phyloP scores from a whole-genome alignment of 2,113 vertebrate genomes.

The Bufo gargarizans region DNA sequence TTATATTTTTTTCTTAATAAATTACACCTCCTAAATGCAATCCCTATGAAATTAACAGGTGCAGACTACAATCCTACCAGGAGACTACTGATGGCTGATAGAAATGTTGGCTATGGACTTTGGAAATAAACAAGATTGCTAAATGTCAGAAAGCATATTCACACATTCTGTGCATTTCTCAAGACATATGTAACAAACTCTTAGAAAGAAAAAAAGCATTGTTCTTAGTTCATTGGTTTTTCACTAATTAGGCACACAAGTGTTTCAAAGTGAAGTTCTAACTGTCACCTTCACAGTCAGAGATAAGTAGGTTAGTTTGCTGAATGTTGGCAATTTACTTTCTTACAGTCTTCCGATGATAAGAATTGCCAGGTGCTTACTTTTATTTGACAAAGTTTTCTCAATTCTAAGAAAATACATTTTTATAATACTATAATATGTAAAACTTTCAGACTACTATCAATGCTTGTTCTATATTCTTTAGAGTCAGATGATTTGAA shows the following conservation, averaged over 20 bases:
- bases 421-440: background rate
- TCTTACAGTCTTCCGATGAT: background rate
- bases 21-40: background rate
- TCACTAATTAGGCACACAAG: constrained; percentile 18
- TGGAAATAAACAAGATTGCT: background rate
- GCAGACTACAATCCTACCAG: background rate
- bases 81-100: background rate
- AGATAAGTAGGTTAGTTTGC: too few relatives aligned
- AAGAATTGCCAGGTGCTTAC: background rate
- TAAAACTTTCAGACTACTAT: background rate
- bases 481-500: too few relatives aligned
- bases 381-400: background rate
- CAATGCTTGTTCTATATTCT: background rate
- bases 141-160: constrained; percentile 10
- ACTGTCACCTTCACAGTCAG: background rate
- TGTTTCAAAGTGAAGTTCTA: background rate
- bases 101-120: background rate
- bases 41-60: background rate
- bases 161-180: background rate
- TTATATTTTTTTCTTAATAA: background rate
- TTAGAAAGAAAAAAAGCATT: background rate
- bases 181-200: background rate
- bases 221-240: constrained; percentile 1
- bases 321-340: background rate
- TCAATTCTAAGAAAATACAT: background rate